These are phyloP conservation scores for Ochotona princeps DNA, from an alignment of 2,113 vertebrate genomes.

Conservation along the genomic window DNA sequence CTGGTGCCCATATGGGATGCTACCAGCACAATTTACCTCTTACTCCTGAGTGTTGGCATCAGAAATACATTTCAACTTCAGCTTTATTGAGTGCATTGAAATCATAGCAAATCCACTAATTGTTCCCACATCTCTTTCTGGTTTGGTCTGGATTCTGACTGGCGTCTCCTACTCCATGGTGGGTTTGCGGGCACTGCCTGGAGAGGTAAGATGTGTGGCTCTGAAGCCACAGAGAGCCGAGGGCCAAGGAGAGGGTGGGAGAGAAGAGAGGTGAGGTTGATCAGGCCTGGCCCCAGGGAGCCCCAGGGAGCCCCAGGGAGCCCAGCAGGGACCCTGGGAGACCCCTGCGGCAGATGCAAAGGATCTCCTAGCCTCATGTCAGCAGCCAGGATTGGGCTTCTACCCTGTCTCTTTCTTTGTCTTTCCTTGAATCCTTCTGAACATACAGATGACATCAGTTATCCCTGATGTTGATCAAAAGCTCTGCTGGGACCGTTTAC, in stretches of 20 bases:
- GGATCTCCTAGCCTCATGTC: rapidly evolving
- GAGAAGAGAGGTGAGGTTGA: no score
- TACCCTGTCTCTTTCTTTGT: not conserved
- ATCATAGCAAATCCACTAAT: no score
- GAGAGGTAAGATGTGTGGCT: not conserved
- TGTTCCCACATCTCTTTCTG: not conserved
- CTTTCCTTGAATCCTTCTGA: not conserved
- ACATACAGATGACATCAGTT: not conserved
- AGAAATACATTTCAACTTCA: not conserved
- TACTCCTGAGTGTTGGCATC: no score
- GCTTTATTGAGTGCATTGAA: not conserved
- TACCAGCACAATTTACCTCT: no score
- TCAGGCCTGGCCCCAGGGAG: no score
- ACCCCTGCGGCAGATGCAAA: no score
- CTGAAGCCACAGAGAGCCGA: not conserved
- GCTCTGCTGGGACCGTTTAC: not conserved
- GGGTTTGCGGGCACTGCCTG: not conserved
- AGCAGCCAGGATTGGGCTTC: rapidly evolving
- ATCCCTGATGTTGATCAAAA: not conserved
- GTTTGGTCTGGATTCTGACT: not conserved
- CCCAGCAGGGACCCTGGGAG: no score
- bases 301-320: no score
- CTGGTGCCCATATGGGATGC: no score
- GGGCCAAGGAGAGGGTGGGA: not conserved
- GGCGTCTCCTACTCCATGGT: rapidly evolving